These are phyloP conservation scores for Stegostoma tigrinum DNA, from an alignment of 2,113 vertebrate genomes.

Conservation along the genomic window DNA sequence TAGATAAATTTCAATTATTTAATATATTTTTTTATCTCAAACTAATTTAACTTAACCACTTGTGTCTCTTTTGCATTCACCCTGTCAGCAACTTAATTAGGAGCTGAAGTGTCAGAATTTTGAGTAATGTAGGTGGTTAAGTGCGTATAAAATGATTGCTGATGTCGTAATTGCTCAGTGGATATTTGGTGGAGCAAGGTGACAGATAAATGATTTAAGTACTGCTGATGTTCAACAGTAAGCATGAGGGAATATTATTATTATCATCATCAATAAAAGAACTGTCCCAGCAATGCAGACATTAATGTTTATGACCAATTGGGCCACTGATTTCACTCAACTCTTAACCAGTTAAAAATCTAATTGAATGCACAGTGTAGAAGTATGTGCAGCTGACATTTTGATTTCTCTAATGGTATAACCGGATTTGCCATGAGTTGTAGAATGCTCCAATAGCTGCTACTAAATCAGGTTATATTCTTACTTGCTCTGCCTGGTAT, in stretches of 20 bases:
- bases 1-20: background rate
- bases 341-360: background rate
- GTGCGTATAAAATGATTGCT: background rate
- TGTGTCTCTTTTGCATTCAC: background rate
- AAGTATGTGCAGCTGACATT: background rate
- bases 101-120: background rate
- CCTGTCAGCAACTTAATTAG: background rate
- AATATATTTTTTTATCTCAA: background rate
- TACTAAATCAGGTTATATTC: background rate
- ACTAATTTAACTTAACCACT: background rate
- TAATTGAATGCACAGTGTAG: background rate
- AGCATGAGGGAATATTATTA: background rate
- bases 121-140: background rate
- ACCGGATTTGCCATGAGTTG: background rate
- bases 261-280: background rate
- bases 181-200: background rate
- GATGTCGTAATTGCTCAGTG: background rate
- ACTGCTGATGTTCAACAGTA: background rate
- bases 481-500: background rate
- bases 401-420: background rate
- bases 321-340: background rate
- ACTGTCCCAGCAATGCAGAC: background rate
- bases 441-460: background rate
- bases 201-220: slow-evolving; percentile 9
- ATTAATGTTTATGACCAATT: background rate